Evolutionary conservation across 2,797 vertebrate species (phyloP), one percentile per base, ranked within the genome.

Genomic region (Phrynocephalus forsythii): DNA sequence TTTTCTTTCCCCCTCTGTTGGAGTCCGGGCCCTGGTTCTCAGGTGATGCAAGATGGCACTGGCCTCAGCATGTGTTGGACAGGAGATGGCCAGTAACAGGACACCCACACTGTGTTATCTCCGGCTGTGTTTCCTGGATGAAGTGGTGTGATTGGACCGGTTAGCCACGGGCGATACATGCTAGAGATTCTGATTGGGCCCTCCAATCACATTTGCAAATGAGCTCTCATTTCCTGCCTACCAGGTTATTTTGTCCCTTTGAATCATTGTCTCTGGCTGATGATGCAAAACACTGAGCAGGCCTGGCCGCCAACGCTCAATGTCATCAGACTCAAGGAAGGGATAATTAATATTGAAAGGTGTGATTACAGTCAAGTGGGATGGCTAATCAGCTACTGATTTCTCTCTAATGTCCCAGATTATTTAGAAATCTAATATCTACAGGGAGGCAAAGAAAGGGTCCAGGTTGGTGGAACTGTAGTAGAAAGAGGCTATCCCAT

Each of bases 341-440:
- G 82, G 92, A 91, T 97, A 96, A 97, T 97, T 92, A 93, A 85
- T 94, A 95, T 90, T 96, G 96, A 97, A 96, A 97, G 95, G 97
- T 97, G 96, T 96, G 96, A 97, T 96, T 97, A 95, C 95, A 92
- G 95, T 88, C 91, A 88, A 91, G 93, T 86, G 44, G 63, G 93
- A 94, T 92, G 94, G 92, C 94, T 96, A 96, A 96, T 96, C 97
- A 97, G 94, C 91, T 94, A 87, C 95, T 95, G 96, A 96, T 97
- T 96, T 95, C 91, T 89, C 94, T 90, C 90, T 94, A 85, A 92
- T 85, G 91, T 91, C 91, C 91, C 86, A 93, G 92, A 92, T 95
- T 94, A 84, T 73, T 94, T 94, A 91, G 95, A 96, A 96, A 96
- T 89, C 91, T 87, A 96, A 96, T 91, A 95, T 95, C 87, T 91